Conservation (phyloP, 2,888 invertebrate genomes). For the Caenorhabditis imperialis region DNA sequence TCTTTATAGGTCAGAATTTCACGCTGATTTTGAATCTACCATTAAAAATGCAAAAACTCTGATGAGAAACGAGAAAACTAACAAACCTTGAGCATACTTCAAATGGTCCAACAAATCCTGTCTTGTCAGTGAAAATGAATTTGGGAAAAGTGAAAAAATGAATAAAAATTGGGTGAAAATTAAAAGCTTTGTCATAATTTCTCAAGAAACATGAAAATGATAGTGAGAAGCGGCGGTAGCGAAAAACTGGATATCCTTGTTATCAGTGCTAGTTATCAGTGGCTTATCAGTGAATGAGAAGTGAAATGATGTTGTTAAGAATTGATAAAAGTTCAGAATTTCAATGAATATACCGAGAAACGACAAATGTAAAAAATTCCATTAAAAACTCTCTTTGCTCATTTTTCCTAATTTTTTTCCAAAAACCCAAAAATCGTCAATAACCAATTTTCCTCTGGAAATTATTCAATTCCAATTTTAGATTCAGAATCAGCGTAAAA, state of each 20-base stretch:
- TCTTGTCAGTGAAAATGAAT: conserved; percentile 22
- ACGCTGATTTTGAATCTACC: no score
- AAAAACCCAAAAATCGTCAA: no score
- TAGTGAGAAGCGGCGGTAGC: background rate
- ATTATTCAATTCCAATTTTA: no score
- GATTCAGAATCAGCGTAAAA: no score
- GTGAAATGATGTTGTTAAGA: background rate
- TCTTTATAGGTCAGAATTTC: no score
- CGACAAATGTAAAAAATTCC: no score
- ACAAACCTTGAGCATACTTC: conserved; percentile 54
- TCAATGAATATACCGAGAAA: no score
- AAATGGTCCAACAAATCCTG: conserved; percentile 66
- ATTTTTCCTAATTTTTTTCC: no score
- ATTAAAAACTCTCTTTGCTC: no score
- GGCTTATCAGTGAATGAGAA: no score
- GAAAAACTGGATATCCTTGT: conserved; percentile 4
- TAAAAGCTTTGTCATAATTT: background rate
- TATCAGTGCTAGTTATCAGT: no score
- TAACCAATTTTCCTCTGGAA: no score
- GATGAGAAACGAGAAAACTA: background rate
- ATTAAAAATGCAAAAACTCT: conserved; percentile 2
- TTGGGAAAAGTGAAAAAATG: background rate
- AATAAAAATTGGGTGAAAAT: background rate
- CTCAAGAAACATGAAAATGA: background rate
- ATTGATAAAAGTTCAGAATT: background rate